Evolutionary conservation across 2,888 invertebrate species (phyloP).

Genomic region (Cepaea hortensis): DNA sequence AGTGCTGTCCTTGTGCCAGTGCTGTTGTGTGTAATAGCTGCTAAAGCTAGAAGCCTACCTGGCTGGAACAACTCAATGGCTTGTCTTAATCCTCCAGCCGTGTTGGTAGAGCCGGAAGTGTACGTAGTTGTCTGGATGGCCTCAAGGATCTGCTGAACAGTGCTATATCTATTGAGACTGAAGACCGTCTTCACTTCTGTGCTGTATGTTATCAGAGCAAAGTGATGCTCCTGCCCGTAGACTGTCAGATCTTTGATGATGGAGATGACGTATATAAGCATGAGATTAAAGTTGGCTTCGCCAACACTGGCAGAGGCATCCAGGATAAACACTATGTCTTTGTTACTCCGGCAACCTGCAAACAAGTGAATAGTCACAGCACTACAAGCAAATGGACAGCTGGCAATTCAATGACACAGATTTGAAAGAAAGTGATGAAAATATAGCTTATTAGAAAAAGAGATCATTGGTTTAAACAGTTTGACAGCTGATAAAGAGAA

Average conservation of each 20-base stretch:
- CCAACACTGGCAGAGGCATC: conserved; percentile 69
- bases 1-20: not conserved
- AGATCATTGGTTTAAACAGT: no score
- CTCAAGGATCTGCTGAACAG: conserved; percentile 52
- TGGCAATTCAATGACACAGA: no score
- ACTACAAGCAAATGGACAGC: no score
- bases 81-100: conserved; percentile 63
- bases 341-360: conserved; percentile 62
- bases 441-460: no score
- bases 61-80: conserved; percentile 57
- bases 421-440: not conserved
- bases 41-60: conserved; percentile 4
- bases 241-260: conserved; percentile 60
- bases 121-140: conserved; percentile 61
- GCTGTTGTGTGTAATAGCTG: not conserved
- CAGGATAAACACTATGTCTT: conserved; percentile 66
- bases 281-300: conserved; percentile 59
- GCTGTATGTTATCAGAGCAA: conserved; percentile 65
- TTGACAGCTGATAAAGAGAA: no score
- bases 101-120: conserved; percentile 68
- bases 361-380: not conserved
- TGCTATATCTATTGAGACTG: conserved; percentile 63
- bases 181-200: conserved; percentile 63
- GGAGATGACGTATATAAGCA: conserved; percentile 57
- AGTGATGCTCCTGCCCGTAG: conserved; percentile 60